These are phyloP conservation scores for Bacillus rossius DNA, from an alignment of 1,140 invertebrate genomes.

Conservation along the genomic window DNA sequence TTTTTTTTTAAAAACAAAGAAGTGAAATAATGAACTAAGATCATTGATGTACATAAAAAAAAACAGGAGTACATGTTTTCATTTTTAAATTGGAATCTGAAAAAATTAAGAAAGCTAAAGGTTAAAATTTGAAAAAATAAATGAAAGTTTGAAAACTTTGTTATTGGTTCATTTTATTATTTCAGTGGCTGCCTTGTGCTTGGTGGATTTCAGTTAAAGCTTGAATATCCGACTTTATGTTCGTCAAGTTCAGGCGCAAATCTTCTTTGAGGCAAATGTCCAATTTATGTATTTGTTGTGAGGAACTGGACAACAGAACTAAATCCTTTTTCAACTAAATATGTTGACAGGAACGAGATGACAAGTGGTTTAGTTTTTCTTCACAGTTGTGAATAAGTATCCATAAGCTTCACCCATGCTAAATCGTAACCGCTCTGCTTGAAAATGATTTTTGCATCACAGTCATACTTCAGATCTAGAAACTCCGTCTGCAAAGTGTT, in stretches of 20 bases:
- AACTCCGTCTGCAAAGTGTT: background rate
- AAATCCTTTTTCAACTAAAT: slow-evolving; percentile 5
- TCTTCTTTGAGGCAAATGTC: slow-evolving; percentile 5
- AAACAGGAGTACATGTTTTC: slow-evolving; percentile 5
- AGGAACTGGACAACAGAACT: slow-evolving; percentile 4
- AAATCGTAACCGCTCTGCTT: slow-evolving; percentile 2
- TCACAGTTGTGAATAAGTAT: slow-evolving; percentile 5
- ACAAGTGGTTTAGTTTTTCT: slow-evolving; percentile 5
- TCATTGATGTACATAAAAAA: slow-evolving; percentile 2
- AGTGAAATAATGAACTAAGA: background rate
- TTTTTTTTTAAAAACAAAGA: slow-evolving; percentile 1
- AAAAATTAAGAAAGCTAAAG: background rate
- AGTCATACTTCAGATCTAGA: slow-evolving; percentile 5
- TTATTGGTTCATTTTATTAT: slow-evolving; percentile 1
- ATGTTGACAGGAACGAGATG: background rate
- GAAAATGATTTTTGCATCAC: slow-evolving; percentile 1
- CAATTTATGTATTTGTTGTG: background rate
- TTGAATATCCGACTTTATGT: slow-evolving; percentile 1
- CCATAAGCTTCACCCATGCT: slow-evolving; percentile 4
- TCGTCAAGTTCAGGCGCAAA: slow-evolving; percentile 3
- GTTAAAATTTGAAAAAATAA: slow-evolving; percentile 1
- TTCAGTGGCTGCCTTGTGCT: slow-evolving; percentile 1
- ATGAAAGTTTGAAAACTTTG: slow-evolving; percentile 6
- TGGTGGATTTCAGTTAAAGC: slow-evolving; percentile 3
- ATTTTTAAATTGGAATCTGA: slow-evolving; percentile 2